These are phyloP conservation scores for Orientallactaga bullata DNA, from an alignment of 2,113 vertebrate genomes.

Conservation along the genomic window DNA sequence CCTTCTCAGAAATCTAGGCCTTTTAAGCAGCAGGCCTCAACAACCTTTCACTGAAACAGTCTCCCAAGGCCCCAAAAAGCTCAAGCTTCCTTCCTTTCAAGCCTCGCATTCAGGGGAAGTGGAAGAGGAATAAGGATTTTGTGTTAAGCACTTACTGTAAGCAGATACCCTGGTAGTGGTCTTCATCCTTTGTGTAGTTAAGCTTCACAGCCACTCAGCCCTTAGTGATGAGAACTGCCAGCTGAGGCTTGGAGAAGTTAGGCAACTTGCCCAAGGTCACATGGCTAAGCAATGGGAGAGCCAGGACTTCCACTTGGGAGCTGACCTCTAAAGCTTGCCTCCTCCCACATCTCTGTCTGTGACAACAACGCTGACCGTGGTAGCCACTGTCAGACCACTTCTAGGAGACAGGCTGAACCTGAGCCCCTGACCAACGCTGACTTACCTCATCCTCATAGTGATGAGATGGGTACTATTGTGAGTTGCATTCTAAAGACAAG, in stretches of 20 bases:
- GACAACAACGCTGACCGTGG: not conserved
- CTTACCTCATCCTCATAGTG: not conserved
- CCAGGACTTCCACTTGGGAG: no score
- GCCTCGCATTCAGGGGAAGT: not conserved
- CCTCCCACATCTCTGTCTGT: not conserved
- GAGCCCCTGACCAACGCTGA: not conserved
- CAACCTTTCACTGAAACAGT: not conserved
- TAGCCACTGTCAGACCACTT: not conserved
- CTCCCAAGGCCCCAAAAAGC: not conserved
- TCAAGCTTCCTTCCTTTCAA: not conserved
- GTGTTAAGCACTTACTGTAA: not conserved
- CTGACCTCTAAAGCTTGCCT: not conserved
- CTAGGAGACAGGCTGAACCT: not conserved
- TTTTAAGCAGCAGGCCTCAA: not conserved
- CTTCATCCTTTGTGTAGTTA: not conserved
- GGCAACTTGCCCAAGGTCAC: no score
- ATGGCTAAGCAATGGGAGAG: no score
- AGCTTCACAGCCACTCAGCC: fast-evolving
- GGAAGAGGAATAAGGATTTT: not conserved
- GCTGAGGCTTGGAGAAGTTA: not conserved
- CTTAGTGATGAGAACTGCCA: not conserved
- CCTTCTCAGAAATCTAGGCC: not conserved
- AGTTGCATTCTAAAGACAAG: not conserved
- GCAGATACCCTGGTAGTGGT: not conserved
- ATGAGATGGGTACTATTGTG: not conserved